These are phyloP conservation scores for Phacellophora camtschatica DNA, from an alignment of 30 jellyfish, hydroid and myxozoan genomes.

Conservation along the genomic window DNA sequence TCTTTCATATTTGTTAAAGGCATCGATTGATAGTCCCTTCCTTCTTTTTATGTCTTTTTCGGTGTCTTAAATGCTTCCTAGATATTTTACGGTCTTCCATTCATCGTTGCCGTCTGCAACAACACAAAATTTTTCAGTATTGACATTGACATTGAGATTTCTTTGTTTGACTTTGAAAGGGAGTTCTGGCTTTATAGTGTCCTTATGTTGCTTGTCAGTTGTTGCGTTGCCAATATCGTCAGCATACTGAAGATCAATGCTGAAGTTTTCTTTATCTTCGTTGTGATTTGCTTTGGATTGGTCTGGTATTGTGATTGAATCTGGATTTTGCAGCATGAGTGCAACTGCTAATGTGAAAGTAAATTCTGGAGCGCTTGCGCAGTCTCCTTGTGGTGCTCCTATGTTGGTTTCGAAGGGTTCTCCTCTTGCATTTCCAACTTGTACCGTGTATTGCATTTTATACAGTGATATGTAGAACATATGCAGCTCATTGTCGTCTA, in stretches of 20 bases:
- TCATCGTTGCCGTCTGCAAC: background rate
- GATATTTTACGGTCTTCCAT: too few relatives aligned
- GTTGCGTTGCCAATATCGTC: background rate
- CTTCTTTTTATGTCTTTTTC: background rate
- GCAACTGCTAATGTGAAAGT: background rate
- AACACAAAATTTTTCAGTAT: too few relatives aligned
- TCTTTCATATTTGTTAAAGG: too few relatives aligned
- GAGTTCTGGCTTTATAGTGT: background rate
- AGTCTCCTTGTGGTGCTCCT: constrained; percentile 34
- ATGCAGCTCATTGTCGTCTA: too few relatives aligned
- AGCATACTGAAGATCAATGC: constrained; percentile 11
- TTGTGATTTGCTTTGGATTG: background rate
- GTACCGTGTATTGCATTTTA: too few relatives aligned
- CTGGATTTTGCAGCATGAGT: too few relatives aligned
- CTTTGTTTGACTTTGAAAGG: background rate
- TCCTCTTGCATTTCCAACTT: too few relatives aligned
- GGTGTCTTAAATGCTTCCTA: too few relatives aligned
- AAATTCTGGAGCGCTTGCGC: background rate
- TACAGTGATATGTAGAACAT: too few relatives aligned
- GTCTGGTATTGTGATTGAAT: background rate
- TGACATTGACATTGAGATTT: background rate
- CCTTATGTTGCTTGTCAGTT: background rate
- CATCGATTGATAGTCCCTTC: too few relatives aligned
- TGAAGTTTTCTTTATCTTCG: background rate
- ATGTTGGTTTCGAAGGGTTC: too few relatives aligned